A percentile compares a stretch with the other conserved stretches of the same genome.
These are phyloP conservation scores for Pentamera pediparva DNA, from an alignment of 53 echinoderm and acorn worm genomes.

Conservation along the genomic window DNA sequence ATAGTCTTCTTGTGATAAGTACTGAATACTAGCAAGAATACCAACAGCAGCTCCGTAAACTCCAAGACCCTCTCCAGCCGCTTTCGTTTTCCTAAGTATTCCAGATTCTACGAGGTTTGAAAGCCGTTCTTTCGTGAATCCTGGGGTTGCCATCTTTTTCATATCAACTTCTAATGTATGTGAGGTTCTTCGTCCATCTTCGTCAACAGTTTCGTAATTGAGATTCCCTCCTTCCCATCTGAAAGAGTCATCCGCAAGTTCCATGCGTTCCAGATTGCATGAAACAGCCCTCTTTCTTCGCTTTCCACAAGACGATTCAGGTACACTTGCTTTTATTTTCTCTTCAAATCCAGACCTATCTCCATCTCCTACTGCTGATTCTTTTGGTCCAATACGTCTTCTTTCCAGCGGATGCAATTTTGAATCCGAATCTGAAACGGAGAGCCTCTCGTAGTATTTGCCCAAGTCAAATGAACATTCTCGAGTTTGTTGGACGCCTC, in stretches of 20 bases:
- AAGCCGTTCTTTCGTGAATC: conserved; percentile 11
- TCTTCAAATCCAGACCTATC: conserved; percentile 3
- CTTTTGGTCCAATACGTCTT: conserved; percentile 2
- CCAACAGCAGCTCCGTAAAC: conserved; percentile 11
- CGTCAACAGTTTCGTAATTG: conserved; percentile 4
- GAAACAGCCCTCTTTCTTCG: conserved; percentile 26
- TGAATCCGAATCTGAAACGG: not conserved
- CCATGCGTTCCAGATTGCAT: conserved; percentile 4
- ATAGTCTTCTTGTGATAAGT: conserved; percentile 21
- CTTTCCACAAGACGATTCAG: not conserved
- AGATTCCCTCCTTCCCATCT: conserved; percentile 22
- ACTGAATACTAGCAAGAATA: conserved; percentile 31
- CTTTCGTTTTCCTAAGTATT: conserved; percentile 8
- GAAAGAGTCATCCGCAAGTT: conserved; percentile 16
- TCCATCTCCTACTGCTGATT: conserved; percentile 4
- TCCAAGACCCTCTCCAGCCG: conserved; percentile 10
- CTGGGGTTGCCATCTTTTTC: conserved; percentile 11
- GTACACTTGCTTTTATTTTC: not conserved
- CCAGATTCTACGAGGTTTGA: conserved; percentile 24
- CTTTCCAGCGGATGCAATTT: not conserved
- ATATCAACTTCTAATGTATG: conserved; percentile 8
- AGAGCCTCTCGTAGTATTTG: not conserved
- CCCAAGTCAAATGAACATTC: not conserved
- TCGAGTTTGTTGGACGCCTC: not conserved
- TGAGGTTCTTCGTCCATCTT: conserved; percentile 20